Conservation (phyloP, 1,140 invertebrate genomes). For the Zaprionus taronus region DNA sequence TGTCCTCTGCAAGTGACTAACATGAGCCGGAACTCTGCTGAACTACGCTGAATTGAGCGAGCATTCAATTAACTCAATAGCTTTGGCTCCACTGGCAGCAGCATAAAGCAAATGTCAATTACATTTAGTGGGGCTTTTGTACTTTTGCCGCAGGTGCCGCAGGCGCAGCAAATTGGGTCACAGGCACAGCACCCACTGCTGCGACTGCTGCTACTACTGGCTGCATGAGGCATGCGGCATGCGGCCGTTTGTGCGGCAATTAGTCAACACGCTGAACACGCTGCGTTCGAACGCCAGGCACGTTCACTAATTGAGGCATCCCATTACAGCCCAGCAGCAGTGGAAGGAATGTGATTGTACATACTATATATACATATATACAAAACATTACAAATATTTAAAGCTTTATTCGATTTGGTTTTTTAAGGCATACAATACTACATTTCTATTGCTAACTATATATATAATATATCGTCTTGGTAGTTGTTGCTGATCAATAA, state of each 20-base stretch:
- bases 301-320: background rate
- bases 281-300: background rate
- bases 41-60: constrained; percentile 17
- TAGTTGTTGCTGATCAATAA: no score
- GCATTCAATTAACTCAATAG: constrained; percentile 75
- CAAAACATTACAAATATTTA: no score
- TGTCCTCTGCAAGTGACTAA: constrained; percentile 49
- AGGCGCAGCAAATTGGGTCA: constrained; percentile 10
- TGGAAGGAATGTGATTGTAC: background rate
- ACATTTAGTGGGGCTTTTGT: constrained; percentile 34
- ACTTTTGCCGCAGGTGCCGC: constrained; percentile 9
- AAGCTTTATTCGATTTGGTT: no score
- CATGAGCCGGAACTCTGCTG: constrained; percentile 14
- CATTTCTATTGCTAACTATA: no score
- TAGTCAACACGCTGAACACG: constrained; percentile 6
- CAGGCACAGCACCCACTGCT: background rate
- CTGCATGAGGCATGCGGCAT: background rate
- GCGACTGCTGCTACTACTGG: background rate
- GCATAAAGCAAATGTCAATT: constrained; percentile 58
- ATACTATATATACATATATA: no score
- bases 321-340: background rate
- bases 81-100: constrained; percentile 15
- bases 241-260: background rate
- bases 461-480: no score
- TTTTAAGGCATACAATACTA: no score